Evolutionary conservation across 2,797 vertebrate genomes (phyloP), one percentile per base, ranked within the genome.

Genomic region (Protonibea diacanthus): DNA sequence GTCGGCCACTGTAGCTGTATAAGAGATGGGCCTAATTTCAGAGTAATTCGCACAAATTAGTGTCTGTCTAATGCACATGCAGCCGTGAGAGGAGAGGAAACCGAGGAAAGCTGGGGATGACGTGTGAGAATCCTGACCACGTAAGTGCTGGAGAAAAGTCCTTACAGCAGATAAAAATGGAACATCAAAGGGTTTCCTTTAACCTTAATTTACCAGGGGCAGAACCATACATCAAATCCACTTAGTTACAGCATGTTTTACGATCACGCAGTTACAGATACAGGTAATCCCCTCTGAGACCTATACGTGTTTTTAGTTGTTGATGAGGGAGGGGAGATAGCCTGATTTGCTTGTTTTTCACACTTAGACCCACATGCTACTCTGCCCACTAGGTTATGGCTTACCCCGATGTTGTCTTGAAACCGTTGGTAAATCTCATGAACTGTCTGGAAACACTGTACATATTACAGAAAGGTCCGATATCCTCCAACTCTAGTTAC

Each of bases 41-140:
- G 76, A 81, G 79, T 83, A 93, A 92, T 93, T 94, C 86, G 86
- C 80, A 72, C 78, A 89, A 89, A 94, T 91, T 90, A 90, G 89
- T 92, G 90, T 93, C 90, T 81, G 68, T 89, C 79, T 83, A 78
- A 86, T 58, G 60, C 79, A 86, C 82, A 87, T 75, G 55, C 80
- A 85, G 72, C 68, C 40, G 4, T 57, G 64, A 88, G 79, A 91
- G 76, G 72, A 72, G 69, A 80, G 88, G 78, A 79, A 87, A 89
- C 78, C 63, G 65, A 61, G 71, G 71, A 73, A 86, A 78, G 74
- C 72, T 63, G 78, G 49, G 82, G 73, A 84, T 84, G 86, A 89
- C 51, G 75, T 88, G 68, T 79, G 38, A 77, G 52, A 79, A 84
- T 79, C 71, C 56, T 9, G 60, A 64, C 66, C 23, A 42, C 20